Conservation (phyloP, 2,888 invertebrate genomes). For the Spisula solida region DNA sequence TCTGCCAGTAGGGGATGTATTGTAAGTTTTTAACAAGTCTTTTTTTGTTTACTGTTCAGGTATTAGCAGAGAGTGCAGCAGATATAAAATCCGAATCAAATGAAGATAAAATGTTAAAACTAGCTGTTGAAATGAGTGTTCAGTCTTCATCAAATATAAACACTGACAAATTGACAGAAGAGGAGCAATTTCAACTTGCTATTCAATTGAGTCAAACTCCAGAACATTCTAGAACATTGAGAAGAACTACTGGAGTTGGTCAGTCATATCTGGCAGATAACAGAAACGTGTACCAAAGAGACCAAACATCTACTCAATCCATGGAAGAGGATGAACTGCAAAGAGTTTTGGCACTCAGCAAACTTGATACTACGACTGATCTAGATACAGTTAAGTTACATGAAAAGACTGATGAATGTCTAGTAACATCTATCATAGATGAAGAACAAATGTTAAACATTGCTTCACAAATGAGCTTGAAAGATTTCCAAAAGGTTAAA, state of each 20-base stretch:
- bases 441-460: neutral
- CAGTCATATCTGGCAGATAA: neutral
- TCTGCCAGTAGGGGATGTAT: too few relatives aligned
- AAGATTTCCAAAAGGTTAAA: neutral
- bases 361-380: neutral
- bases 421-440: neutral
- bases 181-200: conserved; percentile 32
- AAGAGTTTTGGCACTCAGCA: neutral
- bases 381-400: neutral
- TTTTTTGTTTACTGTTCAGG: conserved; percentile 22
- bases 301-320: neutral
- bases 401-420: neutral
- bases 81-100: conserved; percentile 33
- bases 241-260: neutral
- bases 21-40: too few relatives aligned
- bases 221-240: neutral
- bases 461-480: conserved; percentile 1
- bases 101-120: conserved; percentile 53
- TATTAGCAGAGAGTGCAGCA: conserved; percentile 44
- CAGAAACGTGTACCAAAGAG: neutral
- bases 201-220: conserved; percentile 22
- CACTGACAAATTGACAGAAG: conserved; percentile 9
- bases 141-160: neutral
- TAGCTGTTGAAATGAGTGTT: conserved; percentile 45
- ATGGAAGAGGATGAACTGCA: neutral